phyloP scores from a whole-genome alignment of 2,797 vertebrate species.

The Furcifer pardalis region DNA sequence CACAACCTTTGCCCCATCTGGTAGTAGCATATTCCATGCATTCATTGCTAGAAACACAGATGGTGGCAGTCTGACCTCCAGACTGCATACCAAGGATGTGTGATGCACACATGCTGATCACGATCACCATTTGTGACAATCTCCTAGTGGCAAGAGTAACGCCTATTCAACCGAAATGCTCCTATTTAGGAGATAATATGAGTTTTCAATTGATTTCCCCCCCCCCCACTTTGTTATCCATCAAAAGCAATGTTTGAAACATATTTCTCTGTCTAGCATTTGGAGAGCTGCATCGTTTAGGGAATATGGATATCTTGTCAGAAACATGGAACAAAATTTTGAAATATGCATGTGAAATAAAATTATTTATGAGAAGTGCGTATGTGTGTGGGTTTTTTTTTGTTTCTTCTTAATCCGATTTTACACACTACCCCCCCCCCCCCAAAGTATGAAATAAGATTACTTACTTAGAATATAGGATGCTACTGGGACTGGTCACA shows the following conservation, averaged over 20 bases:
- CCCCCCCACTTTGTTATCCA: slow-evolving; percentile 9
- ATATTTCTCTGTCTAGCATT: neutral
- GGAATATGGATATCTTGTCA: neutral
- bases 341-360: neutral
- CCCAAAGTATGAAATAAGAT: neutral
- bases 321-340: slow-evolving; percentile 10
- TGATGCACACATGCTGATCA: neutral
- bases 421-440: neutral
- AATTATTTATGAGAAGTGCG: neutral
- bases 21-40: neutral
- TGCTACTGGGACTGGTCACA: neutral
- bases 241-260: slow-evolving; percentile 28
- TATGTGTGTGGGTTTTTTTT: neutral
- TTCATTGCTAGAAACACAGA: neutral
- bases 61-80: neutral
- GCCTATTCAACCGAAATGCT: slow-evolving; percentile 1
- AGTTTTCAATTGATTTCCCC: slow-evolving; percentile 31
- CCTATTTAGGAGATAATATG: slow-evolving; percentile 21
- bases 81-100: neutral
- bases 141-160: slow-evolving; percentile 8
- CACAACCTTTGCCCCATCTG: no score
- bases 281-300: neutral
- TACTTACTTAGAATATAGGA: neutral
- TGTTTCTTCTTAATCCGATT: neutral
- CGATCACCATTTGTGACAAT: slow-evolving; percentile 8